These are phyloP conservation scores for Scaptomyza montana DNA, from an alignment of 1,140 invertebrate genomes.

Conservation along the genomic window DNA sequence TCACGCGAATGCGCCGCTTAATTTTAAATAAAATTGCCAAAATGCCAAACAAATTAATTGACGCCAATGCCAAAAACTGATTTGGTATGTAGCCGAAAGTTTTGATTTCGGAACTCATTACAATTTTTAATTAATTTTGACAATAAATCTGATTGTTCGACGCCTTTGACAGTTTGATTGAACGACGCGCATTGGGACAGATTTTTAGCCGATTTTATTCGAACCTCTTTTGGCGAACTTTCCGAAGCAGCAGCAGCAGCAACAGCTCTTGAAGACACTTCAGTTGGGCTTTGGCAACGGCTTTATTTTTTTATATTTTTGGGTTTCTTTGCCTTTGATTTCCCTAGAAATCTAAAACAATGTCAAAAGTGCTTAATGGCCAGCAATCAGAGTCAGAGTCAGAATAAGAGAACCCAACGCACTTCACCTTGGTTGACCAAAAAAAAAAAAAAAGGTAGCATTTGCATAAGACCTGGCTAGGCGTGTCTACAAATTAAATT, in stretches of 20 bases:
- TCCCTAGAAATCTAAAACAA: conserved; percentile 77
- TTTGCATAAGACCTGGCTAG: conserved; percentile 63
- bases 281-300: conserved; percentile 17
- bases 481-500: conserved; percentile 78
- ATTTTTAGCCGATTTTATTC: conserved; percentile 2
- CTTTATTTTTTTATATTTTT: neutral
- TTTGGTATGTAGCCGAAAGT: conserved; percentile 40
- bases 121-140: conserved; percentile 82
- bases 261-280: conserved; percentile 7
- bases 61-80: conserved; percentile 41
- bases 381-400: conserved; percentile 56
- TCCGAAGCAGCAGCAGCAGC: neutral
- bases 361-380: conserved; percentile 78
- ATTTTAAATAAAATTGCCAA: conserved; percentile 70
- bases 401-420: conserved; percentile 12
- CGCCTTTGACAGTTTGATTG: conserved; percentile 70
- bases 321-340: conserved; percentile 59
- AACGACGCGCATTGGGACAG: conserved; percentile 38
- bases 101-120: conserved; percentile 65
- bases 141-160: conserved; percentile 62
- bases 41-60: conserved; percentile 77
- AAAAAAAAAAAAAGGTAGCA: conserved; percentile 50
- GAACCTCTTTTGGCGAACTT: neutral
- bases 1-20: conserved; percentile 59
- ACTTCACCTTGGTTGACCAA: conserved; percentile 40